A percentile compares a stretch with the other conserved stretches of the same genome.
These are phyloP conservation scores for Leucophenga varia DNA, from an alignment of 1,140 invertebrate genomes.

Conservation along the genomic window DNA sequence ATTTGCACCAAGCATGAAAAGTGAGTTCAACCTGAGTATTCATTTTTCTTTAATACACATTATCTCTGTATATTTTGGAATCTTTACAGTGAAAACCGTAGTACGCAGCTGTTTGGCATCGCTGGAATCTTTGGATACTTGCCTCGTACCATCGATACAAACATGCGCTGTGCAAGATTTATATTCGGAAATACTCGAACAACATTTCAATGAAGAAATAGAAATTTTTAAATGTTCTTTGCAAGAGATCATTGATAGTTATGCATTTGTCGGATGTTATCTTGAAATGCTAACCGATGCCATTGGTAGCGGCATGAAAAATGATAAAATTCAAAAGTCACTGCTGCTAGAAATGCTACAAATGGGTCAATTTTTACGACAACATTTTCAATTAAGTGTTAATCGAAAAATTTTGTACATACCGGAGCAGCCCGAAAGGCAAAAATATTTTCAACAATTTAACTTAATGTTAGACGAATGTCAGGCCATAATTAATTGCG, in stretches of 20 bases:
- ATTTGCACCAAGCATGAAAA: slow-evolving; percentile 11
- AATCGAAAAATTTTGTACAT: slow-evolving; percentile 11
- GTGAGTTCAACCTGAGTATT: slow-evolving; percentile 7
- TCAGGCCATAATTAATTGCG: slow-evolving; percentile 15
- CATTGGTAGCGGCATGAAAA: slow-evolving; percentile 5
- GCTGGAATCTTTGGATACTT: slow-evolving; percentile 21
- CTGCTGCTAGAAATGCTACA: slow-evolving; percentile 4
- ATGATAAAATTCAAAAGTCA: slow-evolving; percentile 12
- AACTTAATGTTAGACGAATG: slow-evolving; percentile 19
- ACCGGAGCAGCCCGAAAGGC: not conserved
- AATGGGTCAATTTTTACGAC: slow-evolving; percentile 15
- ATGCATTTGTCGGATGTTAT: slow-evolving; percentile 10
- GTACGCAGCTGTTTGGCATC: slow-evolving; percentile 22
- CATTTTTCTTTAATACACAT: too few species aligned
- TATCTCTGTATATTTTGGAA: not conserved
- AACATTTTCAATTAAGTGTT: slow-evolving; percentile 14
- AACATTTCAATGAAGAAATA: slow-evolving; percentile 21
- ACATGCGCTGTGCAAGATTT: slow-evolving; percentile 1
- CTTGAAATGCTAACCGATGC: slow-evolving; percentile 6
- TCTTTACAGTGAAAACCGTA: slow-evolving; percentile 17
- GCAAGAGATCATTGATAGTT: slow-evolving; percentile 14
- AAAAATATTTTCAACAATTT: slow-evolving; percentile 12
- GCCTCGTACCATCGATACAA: slow-evolving; percentile 19
- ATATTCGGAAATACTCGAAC: slow-evolving; percentile 14
- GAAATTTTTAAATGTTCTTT: slow-evolving; percentile 14